Evolutionary conservation across 2,797 vertebrate genomes (phyloP), one percentile per base, ranked within the genome.

Genomic region (Leucoraja ocellata): DNA sequence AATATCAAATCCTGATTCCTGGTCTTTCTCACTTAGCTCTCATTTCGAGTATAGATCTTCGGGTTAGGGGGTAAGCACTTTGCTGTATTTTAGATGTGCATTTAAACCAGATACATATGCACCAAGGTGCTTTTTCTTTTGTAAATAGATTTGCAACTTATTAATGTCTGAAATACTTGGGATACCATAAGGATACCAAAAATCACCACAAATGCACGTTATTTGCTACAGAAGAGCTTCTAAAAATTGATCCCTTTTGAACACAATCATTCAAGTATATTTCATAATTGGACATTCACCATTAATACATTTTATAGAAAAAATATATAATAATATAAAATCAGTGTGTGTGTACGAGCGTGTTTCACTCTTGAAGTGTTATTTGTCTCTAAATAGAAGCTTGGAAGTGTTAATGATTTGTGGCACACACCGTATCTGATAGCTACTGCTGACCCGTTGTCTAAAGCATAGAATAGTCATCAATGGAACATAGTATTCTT

Each of bases 1-100:
- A 46, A 54, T 1, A 21, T 74, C 4, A 74, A 21, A 74, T 74
- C 18, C 71, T 74, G 46, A 5, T 54, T 71, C 32, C 21, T 91
- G 32, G 39, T 58, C 71, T 92, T 92, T 74, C 39, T 92, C 71
- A 76, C 46, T 71, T 74, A 74, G 71, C 90, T 76, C 28, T 28
- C 39, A 92, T 74, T 76, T 92, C 36, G 39, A 54, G 39, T 91
- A 5, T 46, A 91, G 71, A 74, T 73, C 65, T 91, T 91, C 90
- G 74, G 71, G 39, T 91, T 54, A 74, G 68, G 90, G 46, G 71
- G 90, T 74, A 92, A 92, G 71, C 25, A 39, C 73, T 71, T 92
- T 92, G 46, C n/a, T 23, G 16, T 74, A 73, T 54, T 92, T 54
- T 74, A 74, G 39, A 92, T 92, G 10, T 76, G 71, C 46, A 9